Base-by-base conservation (phyloP, 1,140 invertebrate species). In the Bombus superbus region DNA sequence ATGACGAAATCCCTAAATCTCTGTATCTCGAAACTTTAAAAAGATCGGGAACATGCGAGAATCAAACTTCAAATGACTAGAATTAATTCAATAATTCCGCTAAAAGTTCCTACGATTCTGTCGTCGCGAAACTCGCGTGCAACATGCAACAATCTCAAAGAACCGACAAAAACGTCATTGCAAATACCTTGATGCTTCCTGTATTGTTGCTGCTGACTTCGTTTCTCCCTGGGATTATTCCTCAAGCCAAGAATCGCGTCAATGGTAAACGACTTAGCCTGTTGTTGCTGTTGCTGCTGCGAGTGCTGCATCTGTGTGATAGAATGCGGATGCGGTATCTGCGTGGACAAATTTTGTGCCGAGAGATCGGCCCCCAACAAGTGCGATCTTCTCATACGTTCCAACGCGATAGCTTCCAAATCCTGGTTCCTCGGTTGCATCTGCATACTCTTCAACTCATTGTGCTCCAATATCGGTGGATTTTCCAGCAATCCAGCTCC, bases 161-260 rank as follows among this genome's bases (percentile, higher is more conserved):
- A 18, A 42, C 3, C 18, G 22, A 0, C 44, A 28, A 35, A 38
- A 74, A 18, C 15, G 11, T 22, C 10, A 4, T 2, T 62, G 15
- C 32, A 62, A 75, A 71, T 90, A 94, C 94, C 93, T 81, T 94
- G 93, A 71, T 94, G 92, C 78, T 95, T 95, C 38, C 94, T 92
- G 73, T 92, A 94, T 18, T 92, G 86, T 35, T 94, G 94, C 42
- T 94, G 94, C 28, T 90, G 90, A 18, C 57, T 68, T 5, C 90
- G 93, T 69, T 95, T 95, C 44, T 95, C 95, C 53, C 93, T 91
- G 35, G 94, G 93, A 73, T 92, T 93, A 68, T 90, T 94, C 47
- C 96, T 96, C 75, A 97, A 94, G 13, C 97, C 97, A n/a, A 98
- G 95, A 90, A 98, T 98, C 32, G 97, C 97, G 86, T 97, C 97